Evolutionary conservation across 1,140 invertebrate species (phyloP).

Genomic region (Cydia amplana): DNA sequence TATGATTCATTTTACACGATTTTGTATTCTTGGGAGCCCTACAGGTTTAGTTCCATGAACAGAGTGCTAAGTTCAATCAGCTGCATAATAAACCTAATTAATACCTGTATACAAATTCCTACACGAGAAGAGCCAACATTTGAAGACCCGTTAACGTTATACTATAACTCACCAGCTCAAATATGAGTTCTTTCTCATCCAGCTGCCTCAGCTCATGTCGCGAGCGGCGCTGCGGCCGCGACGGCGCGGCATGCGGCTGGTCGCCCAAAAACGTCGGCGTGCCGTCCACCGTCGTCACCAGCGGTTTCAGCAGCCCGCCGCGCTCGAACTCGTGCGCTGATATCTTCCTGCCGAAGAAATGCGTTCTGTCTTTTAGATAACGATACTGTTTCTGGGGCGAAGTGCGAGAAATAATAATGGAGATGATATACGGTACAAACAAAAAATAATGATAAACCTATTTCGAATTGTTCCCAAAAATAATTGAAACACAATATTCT

Average conservation of each 20-base stretch:
- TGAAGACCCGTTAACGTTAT: constrained; percentile 26
- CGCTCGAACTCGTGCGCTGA: constrained; percentile 97
- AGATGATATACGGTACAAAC: background rate
- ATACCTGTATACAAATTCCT: too few species aligned
- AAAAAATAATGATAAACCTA: background rate
- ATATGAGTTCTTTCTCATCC: constrained; percentile 96
- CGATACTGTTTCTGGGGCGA: constrained; percentile 21
- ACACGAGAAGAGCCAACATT: background rate
- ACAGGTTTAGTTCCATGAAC: too few species aligned
- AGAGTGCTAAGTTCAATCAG: too few species aligned
- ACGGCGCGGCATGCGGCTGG: constrained; percentile 74
- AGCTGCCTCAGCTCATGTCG: constrained; percentile 91
- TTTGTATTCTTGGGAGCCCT: too few species aligned
- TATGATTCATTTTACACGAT: too few species aligned
- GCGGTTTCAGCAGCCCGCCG: constrained; percentile 93
- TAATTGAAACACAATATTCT: background rate
- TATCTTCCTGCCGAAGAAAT: constrained; percentile 85
- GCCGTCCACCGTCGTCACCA: constrained; percentile 94
- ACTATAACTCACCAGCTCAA: constrained; percentile 88
- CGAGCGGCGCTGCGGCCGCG: constrained; percentile 85
- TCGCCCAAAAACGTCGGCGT: constrained; percentile 90
- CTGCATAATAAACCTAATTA: too few species aligned
- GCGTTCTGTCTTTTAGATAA: constrained; percentile 27
- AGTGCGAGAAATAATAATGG: constrained; percentile 1
- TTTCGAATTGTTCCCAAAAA: background rate